Percentiles rank a stretch among this genome's conserved stretches.
These are phyloP conservation scores for Drosophila leontia DNA, from an alignment of 1,140 invertebrate genomes.

Conservation along the genomic window DNA sequence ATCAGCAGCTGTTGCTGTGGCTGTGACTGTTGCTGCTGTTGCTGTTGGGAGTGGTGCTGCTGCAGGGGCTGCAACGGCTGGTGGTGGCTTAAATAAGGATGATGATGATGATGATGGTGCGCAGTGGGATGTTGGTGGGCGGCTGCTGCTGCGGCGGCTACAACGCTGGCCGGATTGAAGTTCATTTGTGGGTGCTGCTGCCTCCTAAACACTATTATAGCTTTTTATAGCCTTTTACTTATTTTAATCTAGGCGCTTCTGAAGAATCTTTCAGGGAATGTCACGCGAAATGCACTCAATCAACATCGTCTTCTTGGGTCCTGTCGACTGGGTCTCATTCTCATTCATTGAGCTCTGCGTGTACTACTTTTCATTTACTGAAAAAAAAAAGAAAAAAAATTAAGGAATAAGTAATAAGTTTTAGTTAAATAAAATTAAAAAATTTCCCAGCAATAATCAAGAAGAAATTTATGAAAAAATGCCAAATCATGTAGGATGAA, in stretches of 20 bases:
- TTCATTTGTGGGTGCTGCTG: conserved; percentile 65
- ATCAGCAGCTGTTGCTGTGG: conserved; percentile 55
- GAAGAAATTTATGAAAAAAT: background rate
- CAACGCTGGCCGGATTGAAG: conserved; percentile 71
- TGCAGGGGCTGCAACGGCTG: conserved; percentile 16
- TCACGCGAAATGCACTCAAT: conserved; percentile 77
- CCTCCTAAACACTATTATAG: conserved; percentile 4
- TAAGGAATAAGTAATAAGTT: background rate
- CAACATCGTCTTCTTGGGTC: conserved; percentile 61
- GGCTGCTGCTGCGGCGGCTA: conserved; percentile 68
- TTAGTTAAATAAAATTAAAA: background rate
- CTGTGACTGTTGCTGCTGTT: background rate
- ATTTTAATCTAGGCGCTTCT: conserved; percentile 11
- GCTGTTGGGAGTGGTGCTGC: conserved; percentile 19
- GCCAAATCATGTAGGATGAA: background rate
- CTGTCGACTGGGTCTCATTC: conserved; percentile 56
- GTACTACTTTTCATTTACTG: conserved; percentile 44
- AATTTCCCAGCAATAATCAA: background rate
- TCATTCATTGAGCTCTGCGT: conserved; percentile 53
- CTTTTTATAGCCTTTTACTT: conserved; percentile 19
- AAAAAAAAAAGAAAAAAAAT: conserved; percentile 10
- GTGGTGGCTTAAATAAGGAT: conserved; percentile 29
- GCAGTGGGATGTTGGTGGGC: conserved; percentile 36
- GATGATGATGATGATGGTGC: conserved; percentile 36
- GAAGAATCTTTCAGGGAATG: conserved; percentile 60